Percentiles rank a stretch among this genome's conserved stretches.
phyloP scores from a whole-genome alignment of 2,888 invertebrate species.

The Oligia fasciuncula region DNA sequence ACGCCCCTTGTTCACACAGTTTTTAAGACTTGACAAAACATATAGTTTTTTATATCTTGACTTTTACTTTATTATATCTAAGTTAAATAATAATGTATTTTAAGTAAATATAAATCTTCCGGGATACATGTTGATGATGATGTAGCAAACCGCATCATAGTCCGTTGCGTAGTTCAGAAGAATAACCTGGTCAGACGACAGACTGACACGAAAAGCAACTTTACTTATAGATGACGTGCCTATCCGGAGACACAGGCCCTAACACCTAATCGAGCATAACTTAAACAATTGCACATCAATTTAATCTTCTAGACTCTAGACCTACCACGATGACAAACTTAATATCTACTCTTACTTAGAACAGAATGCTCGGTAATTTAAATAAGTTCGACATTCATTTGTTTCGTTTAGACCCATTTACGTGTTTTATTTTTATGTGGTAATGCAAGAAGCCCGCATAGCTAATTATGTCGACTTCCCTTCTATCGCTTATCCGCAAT shows the following conservation, averaged over 20 bases:
- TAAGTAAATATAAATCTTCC: background rate
- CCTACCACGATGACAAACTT: conserved; percentile 30
- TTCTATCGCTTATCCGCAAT: conserved; percentile 78
- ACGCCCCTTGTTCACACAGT: background rate
- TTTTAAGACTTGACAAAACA: background rate
- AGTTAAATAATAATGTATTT: background rate
- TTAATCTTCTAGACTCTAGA: conserved; percentile 8
- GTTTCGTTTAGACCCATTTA: conserved; percentile 56
- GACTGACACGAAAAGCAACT: background rate
- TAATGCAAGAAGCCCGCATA: conserved; percentile 82
- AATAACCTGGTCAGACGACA: background rate
- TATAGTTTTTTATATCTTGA: background rate
- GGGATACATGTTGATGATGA: background rate
- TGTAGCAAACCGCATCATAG: background rate
- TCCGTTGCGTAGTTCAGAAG: background rate
- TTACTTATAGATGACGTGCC: background rate
- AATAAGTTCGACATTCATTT: conserved; percentile 48
- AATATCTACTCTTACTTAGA: background rate
- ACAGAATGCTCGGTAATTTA: conserved; percentile 30
- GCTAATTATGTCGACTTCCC: conserved; percentile 74
- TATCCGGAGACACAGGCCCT: background rate
- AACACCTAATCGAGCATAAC: background rate
- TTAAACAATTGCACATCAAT: background rate
- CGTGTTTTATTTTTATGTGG: conserved; percentile 61
- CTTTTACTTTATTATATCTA: background rate